Conservation (phyloP, 1,140 invertebrate species). For the Cylas formicarius region DNA sequence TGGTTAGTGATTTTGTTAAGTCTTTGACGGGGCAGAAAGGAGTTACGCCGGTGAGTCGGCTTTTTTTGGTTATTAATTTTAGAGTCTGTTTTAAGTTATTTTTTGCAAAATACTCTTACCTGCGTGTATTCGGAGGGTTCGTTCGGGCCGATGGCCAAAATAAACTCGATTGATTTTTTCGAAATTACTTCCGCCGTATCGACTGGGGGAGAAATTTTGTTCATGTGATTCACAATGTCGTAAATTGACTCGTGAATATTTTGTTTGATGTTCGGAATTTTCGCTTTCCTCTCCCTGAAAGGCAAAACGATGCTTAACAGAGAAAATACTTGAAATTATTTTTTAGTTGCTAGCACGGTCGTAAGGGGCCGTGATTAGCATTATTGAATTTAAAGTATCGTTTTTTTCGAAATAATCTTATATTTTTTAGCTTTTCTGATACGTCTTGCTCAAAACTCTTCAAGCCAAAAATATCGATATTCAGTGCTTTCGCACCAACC, state of each 20-base stretch:
- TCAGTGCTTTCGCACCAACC: too few species aligned
- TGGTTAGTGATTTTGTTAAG: too few species aligned
- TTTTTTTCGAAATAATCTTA: too few species aligned
- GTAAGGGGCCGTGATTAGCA: too few species aligned
- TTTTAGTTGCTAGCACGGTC: too few species aligned
- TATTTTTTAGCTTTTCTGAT: background rate
- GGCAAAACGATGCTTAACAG: constrained; percentile 8
- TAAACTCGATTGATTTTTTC: constrained; percentile 47
- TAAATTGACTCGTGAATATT: constrained; percentile 64
- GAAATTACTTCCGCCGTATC: constrained; percentile 45
- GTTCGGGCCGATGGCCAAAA: constrained; percentile 46
- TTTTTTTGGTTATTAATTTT: background rate
- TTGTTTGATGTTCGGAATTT: constrained; percentile 52
- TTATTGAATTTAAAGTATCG: too few species aligned
- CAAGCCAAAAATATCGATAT: background rate
- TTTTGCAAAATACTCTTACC: constrained; percentile 41
- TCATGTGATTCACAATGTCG: constrained; percentile 54
- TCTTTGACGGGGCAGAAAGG: too few species aligned
- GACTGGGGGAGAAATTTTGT: constrained; percentile 42
- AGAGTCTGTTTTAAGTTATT: background rate
- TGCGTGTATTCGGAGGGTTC: constrained; percentile 48
- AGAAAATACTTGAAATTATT: too few species aligned
- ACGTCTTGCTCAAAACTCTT: background rate
- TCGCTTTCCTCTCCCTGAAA: constrained; percentile 56
- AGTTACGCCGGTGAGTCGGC: background rate